Conservation (phyloP, 2,113 vertebrate genomes). For the Pseudolaguvia tuberculata region DNA sequence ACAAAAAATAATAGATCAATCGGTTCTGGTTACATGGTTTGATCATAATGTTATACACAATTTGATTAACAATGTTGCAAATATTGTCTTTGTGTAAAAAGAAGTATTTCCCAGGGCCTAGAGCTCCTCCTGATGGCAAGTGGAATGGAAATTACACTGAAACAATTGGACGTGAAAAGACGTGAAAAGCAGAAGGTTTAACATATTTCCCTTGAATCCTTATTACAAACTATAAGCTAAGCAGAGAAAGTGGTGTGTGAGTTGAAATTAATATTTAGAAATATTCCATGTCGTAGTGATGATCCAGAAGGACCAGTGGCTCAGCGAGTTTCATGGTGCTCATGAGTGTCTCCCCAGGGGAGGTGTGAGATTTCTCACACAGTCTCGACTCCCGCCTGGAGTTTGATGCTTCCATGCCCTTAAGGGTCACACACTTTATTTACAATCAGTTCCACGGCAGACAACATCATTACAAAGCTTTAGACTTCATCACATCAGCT, state of each 20-base stretch:
- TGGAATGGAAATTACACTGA: background rate
- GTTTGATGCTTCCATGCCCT: slow-evolving; percentile 39
- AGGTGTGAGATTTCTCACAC: slow-evolving; percentile 45
- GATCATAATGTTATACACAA: background rate
- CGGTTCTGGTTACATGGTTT: background rate
- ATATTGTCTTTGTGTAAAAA: background rate
- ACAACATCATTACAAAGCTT: background rate
- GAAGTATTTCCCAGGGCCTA: background rate
- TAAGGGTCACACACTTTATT: slow-evolving; percentile 21
- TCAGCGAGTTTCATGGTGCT: slow-evolving; percentile 3
- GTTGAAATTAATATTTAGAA: background rate
- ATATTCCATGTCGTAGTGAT: background rate
- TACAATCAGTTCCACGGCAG: slow-evolving; percentile 21
- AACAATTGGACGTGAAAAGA: no score
- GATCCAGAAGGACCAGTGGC: slow-evolving; percentile 23
- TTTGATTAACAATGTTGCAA: no score
- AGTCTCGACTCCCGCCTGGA: slow-evolving; percentile 29
- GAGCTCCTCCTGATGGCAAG: background rate
- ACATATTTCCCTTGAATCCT: background rate
- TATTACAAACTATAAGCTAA: background rate
- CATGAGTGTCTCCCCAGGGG: slow-evolving; percentile 28
- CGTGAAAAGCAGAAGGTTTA: background rate
- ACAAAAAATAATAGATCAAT: background rate
- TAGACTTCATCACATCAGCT: background rate
- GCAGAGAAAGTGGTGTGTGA: background rate